Base-by-base conservation (phyloP, 2,888 invertebrate species). In the Marronus borbonicus region DNA sequence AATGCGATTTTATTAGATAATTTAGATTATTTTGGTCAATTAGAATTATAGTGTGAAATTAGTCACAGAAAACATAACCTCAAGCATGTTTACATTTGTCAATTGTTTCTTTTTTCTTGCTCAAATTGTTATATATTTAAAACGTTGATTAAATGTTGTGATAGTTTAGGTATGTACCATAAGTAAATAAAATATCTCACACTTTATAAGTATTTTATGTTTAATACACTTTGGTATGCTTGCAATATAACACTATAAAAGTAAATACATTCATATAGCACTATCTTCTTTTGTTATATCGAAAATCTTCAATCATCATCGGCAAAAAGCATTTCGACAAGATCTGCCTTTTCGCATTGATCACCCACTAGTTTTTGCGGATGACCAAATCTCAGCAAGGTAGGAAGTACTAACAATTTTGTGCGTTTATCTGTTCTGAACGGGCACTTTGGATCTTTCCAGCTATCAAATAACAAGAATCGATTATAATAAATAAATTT, bases 371-470 rank as follows among this genome's bases (percentile, higher is more conserved):
- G 89, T 80, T 94, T 92, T 85, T 96, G 94, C 0, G 94, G 93
- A 5, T 93, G 92, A 77, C 93, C 93, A 95, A 95, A 96, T 84
- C 92, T 91, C 58, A 95, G 87, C 17, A 98, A 87, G 0, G 97
- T 97, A 1, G 98, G 97, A 62, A 98, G 91, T 70, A 94, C 94
- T 86, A 94, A 93, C 76, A 98, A 88, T 82, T 91, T 92, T 0
- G 94, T 92, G 64, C 92, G 91, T 52, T 90, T 86, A 86, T 97
- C 94, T 76, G 93, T 96, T 78, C 97, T 91, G 88, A 97, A 98
- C 0, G 94, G 93, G 86, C 95, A 95, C 14, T 93, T 92, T 75
- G 90, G 91, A 87, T 96, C 93, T 88, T 95, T 97, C 97, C 97
- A 98, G 81, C 96, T 96, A 86, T 50, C 91, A 88, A 82, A 81